Base-by-base conservation (phyloP, 2,113 vertebrate species). In the Sebastes schlegelii region DNA sequence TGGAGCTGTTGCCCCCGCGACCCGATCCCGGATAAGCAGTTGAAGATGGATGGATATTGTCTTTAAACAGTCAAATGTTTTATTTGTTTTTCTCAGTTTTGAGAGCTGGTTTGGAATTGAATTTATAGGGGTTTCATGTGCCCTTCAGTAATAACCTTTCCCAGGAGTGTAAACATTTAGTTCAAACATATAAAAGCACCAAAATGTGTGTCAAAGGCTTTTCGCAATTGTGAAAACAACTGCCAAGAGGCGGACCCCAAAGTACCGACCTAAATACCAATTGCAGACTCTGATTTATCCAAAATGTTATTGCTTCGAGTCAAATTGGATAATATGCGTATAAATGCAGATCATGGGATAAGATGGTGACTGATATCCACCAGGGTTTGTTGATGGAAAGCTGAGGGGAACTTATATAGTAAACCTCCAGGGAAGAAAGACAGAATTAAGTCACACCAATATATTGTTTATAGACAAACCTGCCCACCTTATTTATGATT, bases 401-500 rank as follows among this genome's bases (percentile, higher is more conserved):
- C 10, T 4, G 12, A 62, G 2, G 9, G 12, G 1, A 43, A 60
- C 19, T 62, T 12, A 52, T 54, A 54, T 1, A 55, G 42, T n/a
- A 80, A 74, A 77, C 52, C 48, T 2, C 46, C 91, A 90, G 89
- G 82, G 21, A 92, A 91, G 82, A 84, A 88, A 91, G 85, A 85
- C 85, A 34, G 26, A 87, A 76, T 89, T 42, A 75, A 34, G 12
- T 43, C 68, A 88, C 79, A 83, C 61, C 64, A 13, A 52, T 55
- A 23, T 23, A 83, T 52, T 69, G 45, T 79, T 82, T 61, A 54
- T 69, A 88, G 79, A 88, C 55, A 80, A 77, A 77, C 70, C 72
- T 79, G 8, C 11, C 74, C 16, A 73, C n/a, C 17, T 51, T 49
- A 45, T 55, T 10, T 48, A 43, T 19, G 17, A 85, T 48, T 45